Conservation (phyloP, 2,113 vertebrate species). For the Psittacara wagleri region DNA sequence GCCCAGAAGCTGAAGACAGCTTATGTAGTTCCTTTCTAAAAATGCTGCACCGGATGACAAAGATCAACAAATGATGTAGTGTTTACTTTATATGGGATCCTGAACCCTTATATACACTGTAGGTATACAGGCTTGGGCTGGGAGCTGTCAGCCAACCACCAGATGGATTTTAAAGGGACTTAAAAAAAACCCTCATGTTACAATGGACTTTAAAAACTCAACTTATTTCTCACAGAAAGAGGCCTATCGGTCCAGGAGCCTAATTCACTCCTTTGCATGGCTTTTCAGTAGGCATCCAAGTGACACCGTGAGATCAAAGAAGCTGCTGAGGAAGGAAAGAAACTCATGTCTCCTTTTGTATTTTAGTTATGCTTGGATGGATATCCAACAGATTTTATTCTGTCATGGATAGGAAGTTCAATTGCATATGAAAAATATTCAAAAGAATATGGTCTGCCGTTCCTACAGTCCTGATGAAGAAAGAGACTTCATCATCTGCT, state of each 20-base stretch:
- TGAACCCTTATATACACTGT: neutral
- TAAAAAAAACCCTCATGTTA: neutral
- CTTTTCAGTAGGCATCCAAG: neutral
- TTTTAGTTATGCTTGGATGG: slow-evolving; percentile 7
- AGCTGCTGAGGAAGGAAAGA: slow-evolving; percentile 1
- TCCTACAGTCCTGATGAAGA: neutral
- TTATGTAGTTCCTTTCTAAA: neutral
- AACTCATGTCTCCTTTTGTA: neutral
- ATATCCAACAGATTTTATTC: slow-evolving; percentile 19
- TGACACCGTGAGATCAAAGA: slow-evolving; percentile 27
- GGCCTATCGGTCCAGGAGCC: neutral
- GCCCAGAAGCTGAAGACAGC: neutral
- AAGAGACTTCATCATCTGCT: neutral
- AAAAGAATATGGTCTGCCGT: slow-evolving; percentile 6
- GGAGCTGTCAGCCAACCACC: neutral
- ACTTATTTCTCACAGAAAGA: neutral
- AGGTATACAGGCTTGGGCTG: neutral
- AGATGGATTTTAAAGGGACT: neutral
- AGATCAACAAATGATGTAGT: neutral
- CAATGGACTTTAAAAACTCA: neutral
- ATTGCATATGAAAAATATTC: slow-evolving; percentile 4
- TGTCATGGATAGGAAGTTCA: neutral
- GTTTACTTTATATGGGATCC: neutral
- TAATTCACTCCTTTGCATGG: neutral
- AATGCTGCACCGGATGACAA: neutral